These are phyloP conservation scores for Gavialis gangeticus DNA, from an alignment of 2,113 vertebrate species.

Conservation along the genomic window DNA sequence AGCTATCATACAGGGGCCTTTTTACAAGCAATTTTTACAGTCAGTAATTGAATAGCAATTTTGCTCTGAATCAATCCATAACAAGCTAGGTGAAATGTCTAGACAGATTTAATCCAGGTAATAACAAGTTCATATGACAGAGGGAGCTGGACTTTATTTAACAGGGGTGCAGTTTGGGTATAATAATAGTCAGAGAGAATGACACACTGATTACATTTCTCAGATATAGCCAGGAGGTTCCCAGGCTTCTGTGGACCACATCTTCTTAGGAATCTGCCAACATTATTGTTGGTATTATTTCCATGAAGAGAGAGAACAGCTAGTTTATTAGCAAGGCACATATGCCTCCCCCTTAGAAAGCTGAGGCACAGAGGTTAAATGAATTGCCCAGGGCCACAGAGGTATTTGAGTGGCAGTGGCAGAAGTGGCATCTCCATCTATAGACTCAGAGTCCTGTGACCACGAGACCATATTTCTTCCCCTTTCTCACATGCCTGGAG, in stretches of 20 bases:
- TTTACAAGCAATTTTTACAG: neutral
- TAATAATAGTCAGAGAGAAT: neutral
- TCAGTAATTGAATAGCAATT: neutral
- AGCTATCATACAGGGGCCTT: rapidly evolving
- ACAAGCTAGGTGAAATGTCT: slow-evolving; percentile 17
- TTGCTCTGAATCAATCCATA: slow-evolving; percentile 5
- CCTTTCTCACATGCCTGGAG: rapidly evolving
- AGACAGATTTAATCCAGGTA: slow-evolving; percentile 15
- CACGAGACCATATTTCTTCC: neutral
- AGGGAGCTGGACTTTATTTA: neutral
- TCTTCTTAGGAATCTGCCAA: neutral
- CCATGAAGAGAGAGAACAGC: neutral
- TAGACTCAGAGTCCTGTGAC: neutral
- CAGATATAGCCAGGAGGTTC: neutral
- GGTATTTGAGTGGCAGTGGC: neutral
- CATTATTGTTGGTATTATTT: neutral
- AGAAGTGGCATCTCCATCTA: neutral
- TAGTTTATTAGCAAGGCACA: neutral
- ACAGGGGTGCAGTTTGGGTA: neutral
- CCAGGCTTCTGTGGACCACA: neutral
- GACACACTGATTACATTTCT: neutral
- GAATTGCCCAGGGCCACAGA: neutral
- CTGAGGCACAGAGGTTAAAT: neutral
- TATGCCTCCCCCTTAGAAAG: rapidly evolving
- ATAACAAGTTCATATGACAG: neutral